Percentiles rank a stretch among this genome's conserved stretches.
phyloP scores from a whole-genome alignment of 2,888 invertebrate species.

The Drosophila anceps region DNA sequence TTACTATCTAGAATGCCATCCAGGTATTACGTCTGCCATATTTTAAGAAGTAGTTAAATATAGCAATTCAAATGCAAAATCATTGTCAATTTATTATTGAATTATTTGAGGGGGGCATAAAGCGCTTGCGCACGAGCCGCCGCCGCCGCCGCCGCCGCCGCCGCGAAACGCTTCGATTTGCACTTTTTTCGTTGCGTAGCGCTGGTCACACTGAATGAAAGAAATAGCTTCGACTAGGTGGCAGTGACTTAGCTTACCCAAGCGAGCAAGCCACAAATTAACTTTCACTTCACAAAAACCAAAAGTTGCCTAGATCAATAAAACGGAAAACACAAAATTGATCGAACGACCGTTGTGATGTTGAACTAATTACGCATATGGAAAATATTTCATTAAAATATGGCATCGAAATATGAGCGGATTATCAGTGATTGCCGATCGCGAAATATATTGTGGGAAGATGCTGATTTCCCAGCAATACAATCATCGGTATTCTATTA shows the following conservation, averaged over 20 bases:
- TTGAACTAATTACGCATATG: conserved; percentile 30
- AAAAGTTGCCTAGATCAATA: conserved; percentile 8
- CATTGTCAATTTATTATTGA: too few species aligned
- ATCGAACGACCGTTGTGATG: conserved; percentile 33
- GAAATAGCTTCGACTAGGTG: conserved; percentile 56
- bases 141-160: too few species aligned
- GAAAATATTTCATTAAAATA: conserved; percentile 45
- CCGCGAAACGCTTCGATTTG: conserved; percentile 9
- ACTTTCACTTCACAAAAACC: conserved; percentile 58
- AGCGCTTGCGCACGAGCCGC: conserved; percentile 16
- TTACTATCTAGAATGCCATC: conserved; percentile 61
- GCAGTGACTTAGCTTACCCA: conserved; percentile 42
- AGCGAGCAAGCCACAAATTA: conserved; percentile 43
- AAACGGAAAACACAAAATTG: conserved; percentile 10
- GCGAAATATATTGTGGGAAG: conserved; percentile 94
- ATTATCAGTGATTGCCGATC: conserved; percentile 92
- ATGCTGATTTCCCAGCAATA: conserved; percentile 95
- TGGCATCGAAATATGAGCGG: conserved; percentile 89
- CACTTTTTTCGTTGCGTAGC: conserved; percentile 9
- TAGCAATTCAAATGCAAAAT: too few species aligned
- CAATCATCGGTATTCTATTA: conserved; percentile 96
- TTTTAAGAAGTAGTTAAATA: conserved; percentile 14
- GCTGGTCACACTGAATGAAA: conserved; percentile 51
- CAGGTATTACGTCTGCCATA: conserved; percentile 46
- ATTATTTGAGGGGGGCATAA: too few species aligned